Conservation (phyloP, 2,888 invertebrate species). For the Vandiemenella viatica region DNA sequence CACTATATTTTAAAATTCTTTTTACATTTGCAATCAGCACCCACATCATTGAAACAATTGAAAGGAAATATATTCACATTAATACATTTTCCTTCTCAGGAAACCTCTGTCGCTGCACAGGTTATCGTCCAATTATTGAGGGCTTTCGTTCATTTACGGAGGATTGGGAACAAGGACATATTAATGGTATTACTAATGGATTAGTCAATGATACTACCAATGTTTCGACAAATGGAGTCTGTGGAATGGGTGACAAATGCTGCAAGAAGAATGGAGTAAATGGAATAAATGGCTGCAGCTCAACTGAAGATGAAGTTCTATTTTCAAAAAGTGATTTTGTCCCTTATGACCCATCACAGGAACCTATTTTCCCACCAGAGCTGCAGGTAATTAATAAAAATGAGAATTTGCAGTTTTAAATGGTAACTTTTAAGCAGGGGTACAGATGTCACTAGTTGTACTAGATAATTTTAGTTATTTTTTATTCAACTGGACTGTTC, state of each 20-base stretch:
- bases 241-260: constrained; percentile 51
- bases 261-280: no score
- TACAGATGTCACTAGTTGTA: no score
- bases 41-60: no score
- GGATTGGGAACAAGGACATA: constrained; percentile 44
- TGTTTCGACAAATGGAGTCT: constrained; percentile 21
- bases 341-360: constrained; percentile 67
- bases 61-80: no score
- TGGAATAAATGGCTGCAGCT: constrained; percentile 16
- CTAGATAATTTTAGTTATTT: no score
- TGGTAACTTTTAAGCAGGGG: no score
- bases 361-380: constrained; percentile 85
- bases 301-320: constrained; percentile 26
- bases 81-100: constrained; percentile 28
- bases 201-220: no score
- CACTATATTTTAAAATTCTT: no score
- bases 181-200: constrained; percentile 16
- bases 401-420: no score
- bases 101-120: constrained; percentile 83
- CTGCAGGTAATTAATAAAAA: constrained; percentile 36
- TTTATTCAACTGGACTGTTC: no score
- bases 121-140: constrained; percentile 85
- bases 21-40: no score
- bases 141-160: constrained; percentile 74
- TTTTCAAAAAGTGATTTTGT: constrained; percentile 46